Percentiles rank a stretch among this genome's conserved stretches.
Evolutionary conservation across 2,797 vertebrate species (phyloP).

Genomic region (Passerculus sandwichensis): DNA sequence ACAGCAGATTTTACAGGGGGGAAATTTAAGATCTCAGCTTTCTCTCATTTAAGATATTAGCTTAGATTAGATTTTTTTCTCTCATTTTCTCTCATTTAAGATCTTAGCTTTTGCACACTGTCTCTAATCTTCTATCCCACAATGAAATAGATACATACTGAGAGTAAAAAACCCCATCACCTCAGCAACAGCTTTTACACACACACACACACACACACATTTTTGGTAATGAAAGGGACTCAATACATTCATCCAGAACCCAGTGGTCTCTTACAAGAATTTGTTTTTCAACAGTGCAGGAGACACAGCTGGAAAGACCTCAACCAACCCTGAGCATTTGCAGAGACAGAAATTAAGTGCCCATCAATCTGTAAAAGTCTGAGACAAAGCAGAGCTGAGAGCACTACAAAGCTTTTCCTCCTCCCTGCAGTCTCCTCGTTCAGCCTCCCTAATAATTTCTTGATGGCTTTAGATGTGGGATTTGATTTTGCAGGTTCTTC

Average conservation of each 20-base stretch:
- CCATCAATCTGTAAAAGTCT: conserved; percentile 17
- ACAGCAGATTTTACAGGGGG: neutral
- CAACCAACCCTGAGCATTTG: neutral
- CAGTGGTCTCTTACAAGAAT: neutral
- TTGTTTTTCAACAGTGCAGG: conserved; percentile 6
- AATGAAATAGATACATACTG: neutral
- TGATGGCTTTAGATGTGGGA: conserved; percentile 29
- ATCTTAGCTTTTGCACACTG: neutral
- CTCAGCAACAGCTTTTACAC: neutral
- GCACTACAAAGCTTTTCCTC: neutral
- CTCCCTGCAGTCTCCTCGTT: neutral
- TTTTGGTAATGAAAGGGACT: neutral
- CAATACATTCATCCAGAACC: neutral
- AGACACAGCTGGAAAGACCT: neutral
- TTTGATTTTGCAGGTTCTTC: conserved; percentile 16
- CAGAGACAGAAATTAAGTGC: conserved; percentile 50
- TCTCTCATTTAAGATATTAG: no score
- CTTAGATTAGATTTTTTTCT: no score
- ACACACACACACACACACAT: neutral
- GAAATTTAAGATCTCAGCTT: neutral
- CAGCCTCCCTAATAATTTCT: conserved; percentile 34
- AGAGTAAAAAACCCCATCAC: neutral
- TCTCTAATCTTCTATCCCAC: neutral
- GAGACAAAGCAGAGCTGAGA: conserved; percentile 46
- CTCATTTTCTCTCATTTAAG: neutral